Evolutionary conservation across 2,888 invertebrate species (phyloP), one percentile per base, ranked within the genome.

Genomic region (Blera fallax): DNA sequence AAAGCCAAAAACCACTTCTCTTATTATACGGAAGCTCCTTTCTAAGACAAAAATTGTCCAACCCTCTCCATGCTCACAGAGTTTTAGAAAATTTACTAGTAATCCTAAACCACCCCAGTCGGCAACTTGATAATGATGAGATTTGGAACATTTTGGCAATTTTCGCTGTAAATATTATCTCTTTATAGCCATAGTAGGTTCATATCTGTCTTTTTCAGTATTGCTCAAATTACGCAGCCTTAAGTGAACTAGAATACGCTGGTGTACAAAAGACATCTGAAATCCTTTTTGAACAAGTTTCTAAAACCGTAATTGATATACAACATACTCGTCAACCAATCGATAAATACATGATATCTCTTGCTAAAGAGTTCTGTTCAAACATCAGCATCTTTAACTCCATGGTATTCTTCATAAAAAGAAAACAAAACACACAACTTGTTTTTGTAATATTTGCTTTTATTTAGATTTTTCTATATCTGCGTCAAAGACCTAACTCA

Each of bases 181-280:
- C 8, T 21, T 3, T 3, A 2, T 10, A 24, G 24, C 24, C 4
- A 0, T 37, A n/a, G 2, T 32, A 2, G 16, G 4, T 24, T 2
- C 34, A 40, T 16, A 1, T 1, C 8, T 8, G 8, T 24, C n/a
- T 2, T 7, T 79, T 84, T 0, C n/a, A 84, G 84, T 76, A 50
- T 6, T 84, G 40, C 40, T 69, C 65, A 3, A 64, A 70, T 10
- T 65, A 58, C 7, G 74, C 80, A 5, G 2, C 29, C 3, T 11
- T 84, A 1, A 80, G 45, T 52, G 50, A 50, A 24, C 52, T 84
- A 7, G 74, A 84, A 37, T 32, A 65, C 4, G 43, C 50, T 6
- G 84, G 84, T 2, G 64, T 80, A 6, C 64, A 80, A 8, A 58
- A n/a, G 16, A 65, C 54, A 16, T 48, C 80, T 0, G 80, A 80